Evolutionary conservation across 1,140 invertebrate genomes (phyloP), one percentile per base, ranked within the genome.

Genomic region (Leptinotarsa undecemlineata): DNA sequence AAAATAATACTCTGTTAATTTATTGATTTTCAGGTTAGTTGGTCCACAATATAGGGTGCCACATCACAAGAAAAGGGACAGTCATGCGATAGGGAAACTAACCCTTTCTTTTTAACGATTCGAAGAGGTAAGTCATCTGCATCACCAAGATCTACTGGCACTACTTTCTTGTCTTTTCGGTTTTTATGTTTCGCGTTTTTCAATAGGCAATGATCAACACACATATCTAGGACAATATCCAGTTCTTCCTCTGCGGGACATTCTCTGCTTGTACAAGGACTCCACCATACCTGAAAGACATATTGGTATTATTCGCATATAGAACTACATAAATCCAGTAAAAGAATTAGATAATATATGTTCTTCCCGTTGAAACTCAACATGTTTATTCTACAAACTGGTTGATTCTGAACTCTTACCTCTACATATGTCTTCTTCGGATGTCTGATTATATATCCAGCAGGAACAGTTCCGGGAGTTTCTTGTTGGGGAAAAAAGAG

Each of bases 401-500:
- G 33, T 42, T 42, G 0, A 42, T 11, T 42, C 8, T 2, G 8
- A 42, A 42, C 2, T 42, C 68, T 57, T 20, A 93, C 90, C 88
- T 93, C 91, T 69, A 92, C 90, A 80, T 88, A 88, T 72, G 88
- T 87, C 70, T 88, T 90, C 74, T 88, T 87, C 15, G 91, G 91
- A 86, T 93, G 90, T 70, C 90, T 87, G 85, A 92, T 89, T 33
- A 92, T 90, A 84, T 92, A 92, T 23, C 90, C 92, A 63, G 90
- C 87, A 62, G 92, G 91, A 81, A 91, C 89, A 77, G 88, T 87
- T 71, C 92, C 91, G 3, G 91, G 91, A 23, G 89, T 91, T 86
- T 93, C 91, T 84, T 92, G 91, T 78, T 92, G 91, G 11, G 91
- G 92, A 78, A 93, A 92, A 74, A 92, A 85, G 70, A 93, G 87